These are phyloP conservation scores for Agelas oroides DNA, from an alignment of 37 sponge, comb jelly and placozoan genomes.

Conservation along the genomic window DNA sequence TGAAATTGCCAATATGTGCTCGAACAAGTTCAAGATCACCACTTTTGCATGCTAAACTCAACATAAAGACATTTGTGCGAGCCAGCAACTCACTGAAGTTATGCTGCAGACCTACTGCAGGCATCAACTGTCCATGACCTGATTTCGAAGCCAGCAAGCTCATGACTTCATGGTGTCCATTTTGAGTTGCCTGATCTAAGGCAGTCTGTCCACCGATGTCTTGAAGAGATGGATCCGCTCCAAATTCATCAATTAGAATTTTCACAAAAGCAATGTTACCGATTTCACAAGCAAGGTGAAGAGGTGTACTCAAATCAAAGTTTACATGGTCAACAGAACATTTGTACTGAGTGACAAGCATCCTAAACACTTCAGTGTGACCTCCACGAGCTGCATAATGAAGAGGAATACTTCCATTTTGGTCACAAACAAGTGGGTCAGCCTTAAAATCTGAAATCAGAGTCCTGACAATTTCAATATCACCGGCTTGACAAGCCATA, in stretches of 20 bases:
- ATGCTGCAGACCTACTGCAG: no score
- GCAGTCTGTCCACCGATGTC: neutral
- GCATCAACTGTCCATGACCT: no score
- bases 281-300: neutral
- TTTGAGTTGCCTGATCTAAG: neutral
- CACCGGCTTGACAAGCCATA: neutral
- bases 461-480: neutral
- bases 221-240: neutral
- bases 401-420: conserved; percentile 17
- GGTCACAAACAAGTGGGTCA: neutral
- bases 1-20: no score
- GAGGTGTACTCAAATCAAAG: neutral
- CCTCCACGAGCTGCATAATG: neutral
- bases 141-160: neutral
- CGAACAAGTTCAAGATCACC: no score
- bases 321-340: neutral
- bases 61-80: no score
- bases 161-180: neutral
- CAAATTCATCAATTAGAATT: neutral
- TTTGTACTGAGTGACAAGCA: neutral
- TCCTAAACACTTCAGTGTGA: neutral
- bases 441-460: neutral
- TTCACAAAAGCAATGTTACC: neutral
- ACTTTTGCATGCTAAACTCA: no score
- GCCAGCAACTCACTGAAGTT: no score